A percentile compares a stretch with the other conserved stretches of the same genome.
phyloP scores from a whole-genome alignment of 2,113 vertebrate species.

The Scytalopus superciliaris region DNA sequence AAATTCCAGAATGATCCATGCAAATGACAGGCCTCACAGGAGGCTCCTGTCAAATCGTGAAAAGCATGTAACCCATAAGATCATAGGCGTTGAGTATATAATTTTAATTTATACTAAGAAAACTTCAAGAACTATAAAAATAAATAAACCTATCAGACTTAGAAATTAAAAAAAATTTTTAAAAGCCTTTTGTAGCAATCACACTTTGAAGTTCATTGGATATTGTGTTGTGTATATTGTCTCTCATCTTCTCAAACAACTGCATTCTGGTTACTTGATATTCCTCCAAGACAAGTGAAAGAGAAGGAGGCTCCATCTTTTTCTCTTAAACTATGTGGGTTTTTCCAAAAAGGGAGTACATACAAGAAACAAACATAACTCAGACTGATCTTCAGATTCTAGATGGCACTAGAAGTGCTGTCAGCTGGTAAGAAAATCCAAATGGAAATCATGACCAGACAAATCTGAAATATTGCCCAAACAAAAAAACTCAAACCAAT shows the following conservation, averaged over 20 bases:
- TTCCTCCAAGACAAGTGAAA: background rate
- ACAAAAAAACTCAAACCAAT: background rate
- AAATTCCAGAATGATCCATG: background rate
- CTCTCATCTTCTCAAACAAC: background rate
- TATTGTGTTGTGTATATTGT: background rate
- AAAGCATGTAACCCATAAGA: background rate
- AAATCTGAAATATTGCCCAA: background rate
- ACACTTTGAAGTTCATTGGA: background rate
- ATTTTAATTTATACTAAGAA: background rate
- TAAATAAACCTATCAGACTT: background rate
- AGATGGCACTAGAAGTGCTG: background rate
- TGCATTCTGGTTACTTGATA: background rate
- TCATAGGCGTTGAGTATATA: background rate
- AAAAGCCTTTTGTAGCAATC: background rate
- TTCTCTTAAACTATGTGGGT: background rate
- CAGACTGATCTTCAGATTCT: background rate
- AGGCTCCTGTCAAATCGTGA: background rate
- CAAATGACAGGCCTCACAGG: background rate
- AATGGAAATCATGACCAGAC: background rate
- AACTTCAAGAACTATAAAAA: background rate
- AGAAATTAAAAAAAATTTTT: background rate
- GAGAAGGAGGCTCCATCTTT: background rate
- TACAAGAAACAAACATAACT: background rate
- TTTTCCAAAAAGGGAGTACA: background rate
- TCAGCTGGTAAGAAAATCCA: slow-evolving; percentile 6